Conservation (phyloP, 2,113 vertebrate species). For the Cavia porcellus region DNA sequence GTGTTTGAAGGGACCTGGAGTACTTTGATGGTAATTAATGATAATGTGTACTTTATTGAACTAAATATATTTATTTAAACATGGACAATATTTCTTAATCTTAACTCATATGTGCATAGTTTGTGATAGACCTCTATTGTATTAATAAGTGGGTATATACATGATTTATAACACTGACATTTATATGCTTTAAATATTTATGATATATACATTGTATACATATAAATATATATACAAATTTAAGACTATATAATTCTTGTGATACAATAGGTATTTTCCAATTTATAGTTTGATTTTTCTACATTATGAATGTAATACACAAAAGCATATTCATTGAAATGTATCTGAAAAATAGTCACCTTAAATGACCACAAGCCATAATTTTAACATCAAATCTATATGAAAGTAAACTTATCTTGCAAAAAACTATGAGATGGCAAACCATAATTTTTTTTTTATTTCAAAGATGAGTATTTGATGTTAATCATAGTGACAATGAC, state of each 20-base stretch:
- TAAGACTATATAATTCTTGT: background rate
- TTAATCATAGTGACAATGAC: background rate
- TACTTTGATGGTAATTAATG: background rate
- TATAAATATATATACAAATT: background rate
- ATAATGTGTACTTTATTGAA: background rate
- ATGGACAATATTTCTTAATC: background rate
- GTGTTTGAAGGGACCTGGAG: background rate
- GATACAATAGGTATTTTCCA: background rate
- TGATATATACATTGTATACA: background rate
- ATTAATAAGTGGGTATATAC: background rate
- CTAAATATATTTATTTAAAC: background rate
- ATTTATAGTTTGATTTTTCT: background rate
- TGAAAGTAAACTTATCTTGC: background rate
- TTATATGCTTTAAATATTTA: background rate
- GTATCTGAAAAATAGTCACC: background rate
- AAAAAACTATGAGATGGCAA: background rate
- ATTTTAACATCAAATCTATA: background rate
- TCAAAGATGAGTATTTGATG: background rate
- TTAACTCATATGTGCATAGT: background rate
- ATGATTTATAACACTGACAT: background rate
- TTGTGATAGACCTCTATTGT: background rate
- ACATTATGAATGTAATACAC: background rate
- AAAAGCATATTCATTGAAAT: constrained; percentile 28
- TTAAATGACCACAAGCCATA: background rate
- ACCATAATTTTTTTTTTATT: background rate